Base-by-base conservation (phyloP, 2,888 invertebrate species). In the Drosophila leonis region DNA sequence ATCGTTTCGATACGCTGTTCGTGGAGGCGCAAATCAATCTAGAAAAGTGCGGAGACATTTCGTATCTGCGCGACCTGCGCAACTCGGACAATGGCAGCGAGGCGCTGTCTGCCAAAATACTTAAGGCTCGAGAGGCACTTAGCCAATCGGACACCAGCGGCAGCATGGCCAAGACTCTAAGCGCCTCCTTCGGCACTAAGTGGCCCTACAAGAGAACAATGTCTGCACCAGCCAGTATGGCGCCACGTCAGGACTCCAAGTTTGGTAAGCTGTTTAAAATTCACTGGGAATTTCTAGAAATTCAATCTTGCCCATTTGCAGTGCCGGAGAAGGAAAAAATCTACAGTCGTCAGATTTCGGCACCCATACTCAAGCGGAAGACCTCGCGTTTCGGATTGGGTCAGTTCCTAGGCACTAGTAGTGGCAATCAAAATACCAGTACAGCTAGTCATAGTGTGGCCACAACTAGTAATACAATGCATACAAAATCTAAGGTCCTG, bases 201-300 rank as follows among this genome's bases (percentile, higher is more conserved):
- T 98, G 98, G 96, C 98, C 98, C 0, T 98, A 98, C 93, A 98
- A 98, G 93, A 94, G 98, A 71, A 98, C 98, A 54, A 97, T 98
- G 95, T 98, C 98, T 8, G 98, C 98, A 15, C 98, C 98, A 12
- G 97, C 97, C 51, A 96, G 96, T 59, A 96, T 97, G 94, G 95
- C 96, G 63, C 95, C 96, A 1, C 94, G 95, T 56, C 95, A 96
- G 89, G 96, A 97, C 89, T 94, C 95, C 15, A 96, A 96, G 93
- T 95, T 95, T 93, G 94, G 95, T 95, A 90, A 87, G 82, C 10
- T 10, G 24, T 9, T n/a, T n/a, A 3, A 7, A 24, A n/a, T 27
- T 2, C 6, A 2, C 5, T 4, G 9, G 13, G 10, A 10, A 15
- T 0, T 41, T 8, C 15, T 2, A 4, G 27, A 39, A 10, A 29